Evolutionary conservation across 1,140 invertebrate genomes (phyloP), one percentile per base, ranked within the genome.

Genomic region (Drosophila hydei): DNA sequence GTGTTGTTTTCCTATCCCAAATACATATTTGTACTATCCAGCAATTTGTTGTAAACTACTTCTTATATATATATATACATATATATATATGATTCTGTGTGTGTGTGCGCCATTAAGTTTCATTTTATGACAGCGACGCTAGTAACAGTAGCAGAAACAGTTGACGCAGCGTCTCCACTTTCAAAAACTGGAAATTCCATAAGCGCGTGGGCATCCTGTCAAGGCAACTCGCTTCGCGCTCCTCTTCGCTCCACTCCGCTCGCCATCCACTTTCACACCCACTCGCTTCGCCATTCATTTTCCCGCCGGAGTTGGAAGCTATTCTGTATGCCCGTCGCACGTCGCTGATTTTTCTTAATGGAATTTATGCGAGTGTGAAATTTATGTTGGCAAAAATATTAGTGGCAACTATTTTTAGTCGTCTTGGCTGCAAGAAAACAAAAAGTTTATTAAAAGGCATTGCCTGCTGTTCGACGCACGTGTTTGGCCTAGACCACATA

Each of bases 341-440:
- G 73, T 81, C 76, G 83, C 83, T 88, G 83, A 87, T 87, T 85
- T 85, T 85, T 85, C 81, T 85, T 85, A 85, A 85, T 81, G 81
- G 81, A 85, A 85, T 87, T 87, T 85, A 85, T 85, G 81, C 81
- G 81, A 85, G 81, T 85, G 81, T 85, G 81, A 85, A 85, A 85
- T 85, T 87, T 85, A 85, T 85, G 81, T 85, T 80, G 52, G 77
- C 59, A 63, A 68, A 68, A 76, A 72, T 76, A 67, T 76, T 75
- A 75, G 73, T 58, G 54, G 50, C 36, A 79, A 84, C 80, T 84
- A 85, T 84, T 84, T 83, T 85, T 84, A 84, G 80, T 83, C 61
- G 1, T 21, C 19, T 18, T 9, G 7, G 14, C 45, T 16, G n/a
- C 18, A 38, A 14, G 19, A n/a, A 19, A 52, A 58, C 38, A 50